Evolutionary conservation across 2,797 vertebrate species (phyloP).

Genomic region (Trichosurus vulpecula): DNA sequence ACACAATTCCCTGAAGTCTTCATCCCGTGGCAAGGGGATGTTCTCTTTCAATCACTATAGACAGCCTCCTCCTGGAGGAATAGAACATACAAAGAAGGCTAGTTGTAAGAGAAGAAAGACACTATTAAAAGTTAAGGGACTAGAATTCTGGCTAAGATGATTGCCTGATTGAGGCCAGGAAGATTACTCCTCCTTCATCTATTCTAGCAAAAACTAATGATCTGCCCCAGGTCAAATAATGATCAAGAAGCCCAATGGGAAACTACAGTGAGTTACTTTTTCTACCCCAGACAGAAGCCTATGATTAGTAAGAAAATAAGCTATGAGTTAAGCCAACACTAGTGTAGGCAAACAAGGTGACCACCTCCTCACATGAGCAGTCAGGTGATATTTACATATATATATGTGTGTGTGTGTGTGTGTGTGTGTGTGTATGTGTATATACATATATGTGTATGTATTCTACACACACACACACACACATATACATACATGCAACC

Average conservation of each 20-base stretch:
- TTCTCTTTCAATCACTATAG: neutral
- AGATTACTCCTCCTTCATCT: neutral
- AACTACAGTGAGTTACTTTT: neutral
- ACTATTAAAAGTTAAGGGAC: neutral
- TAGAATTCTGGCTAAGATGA: neutral
- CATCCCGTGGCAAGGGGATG: neutral
- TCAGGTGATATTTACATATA: too few species aligned
- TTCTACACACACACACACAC: too few species aligned
- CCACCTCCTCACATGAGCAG: too few species aligned
- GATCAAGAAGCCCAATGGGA: neutral
- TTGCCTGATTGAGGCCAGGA: neutral
- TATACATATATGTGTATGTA: too few species aligned
- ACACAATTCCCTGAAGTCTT: neutral
- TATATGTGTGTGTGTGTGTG: too few species aligned
- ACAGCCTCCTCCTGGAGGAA: neutral
- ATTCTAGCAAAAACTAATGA: neutral
- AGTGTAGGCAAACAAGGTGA: too few species aligned
- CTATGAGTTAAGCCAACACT: too few species aligned
- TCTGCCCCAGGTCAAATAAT: neutral
- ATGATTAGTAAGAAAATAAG: too few species aligned
- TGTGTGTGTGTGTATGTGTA: too few species aligned
- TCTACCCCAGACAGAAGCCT: neutral
- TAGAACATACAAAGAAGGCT: neutral
- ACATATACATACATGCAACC: too few species aligned
- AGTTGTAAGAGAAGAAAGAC: neutral